A percentile compares a stretch with the other conserved stretches of the same genome.
These are phyloP conservation scores for Leptopilina myrica DNA, from an alignment of 2,888 invertebrate genomes.

Conservation along the genomic window DNA sequence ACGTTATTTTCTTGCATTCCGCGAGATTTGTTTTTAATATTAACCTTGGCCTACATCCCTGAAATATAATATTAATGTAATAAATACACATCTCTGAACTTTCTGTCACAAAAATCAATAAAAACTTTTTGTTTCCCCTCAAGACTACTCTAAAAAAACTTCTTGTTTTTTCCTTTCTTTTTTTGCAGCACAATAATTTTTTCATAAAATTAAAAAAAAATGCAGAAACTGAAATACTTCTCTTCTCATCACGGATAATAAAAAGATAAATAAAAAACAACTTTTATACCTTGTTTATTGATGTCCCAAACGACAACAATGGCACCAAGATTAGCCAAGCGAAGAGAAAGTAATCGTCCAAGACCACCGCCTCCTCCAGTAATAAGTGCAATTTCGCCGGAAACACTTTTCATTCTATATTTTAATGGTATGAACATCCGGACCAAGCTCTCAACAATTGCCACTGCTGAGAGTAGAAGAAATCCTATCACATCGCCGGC, in stretches of 20 bases:
- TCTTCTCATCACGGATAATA: no score
- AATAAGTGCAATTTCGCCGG: conserved; percentile 88
- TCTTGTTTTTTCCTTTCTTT: no score
- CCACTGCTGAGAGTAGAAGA: conserved; percentile 77
- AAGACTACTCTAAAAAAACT: no score
- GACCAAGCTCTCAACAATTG: conserved; percentile 79
- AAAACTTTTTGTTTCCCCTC: not conserved
- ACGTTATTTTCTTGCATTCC: not conserved
- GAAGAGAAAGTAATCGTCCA: conserved; percentile 86
- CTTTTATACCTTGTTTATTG: conserved; percentile 84
- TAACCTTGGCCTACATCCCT: not conserved
- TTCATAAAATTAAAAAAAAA: no score
- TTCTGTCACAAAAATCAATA: not conserved
- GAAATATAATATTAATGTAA: no score
- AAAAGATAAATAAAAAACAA: no score
- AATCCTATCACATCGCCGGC: conserved; percentile 80
- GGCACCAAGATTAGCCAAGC: conserved; percentile 87
- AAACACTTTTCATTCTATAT: conserved; percentile 83
- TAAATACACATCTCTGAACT: not conserved
- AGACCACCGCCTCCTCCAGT: conserved; percentile 94
- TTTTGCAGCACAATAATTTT: no score
- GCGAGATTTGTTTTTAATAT: not conserved
- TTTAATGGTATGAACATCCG: conserved; percentile 79
- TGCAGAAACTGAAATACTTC: no score
- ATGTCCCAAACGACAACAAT: conserved; percentile 94